Evolutionary conservation across 2,113 vertebrate genomes (phyloP).

Genomic region (Zapus hudsonius): DNA sequence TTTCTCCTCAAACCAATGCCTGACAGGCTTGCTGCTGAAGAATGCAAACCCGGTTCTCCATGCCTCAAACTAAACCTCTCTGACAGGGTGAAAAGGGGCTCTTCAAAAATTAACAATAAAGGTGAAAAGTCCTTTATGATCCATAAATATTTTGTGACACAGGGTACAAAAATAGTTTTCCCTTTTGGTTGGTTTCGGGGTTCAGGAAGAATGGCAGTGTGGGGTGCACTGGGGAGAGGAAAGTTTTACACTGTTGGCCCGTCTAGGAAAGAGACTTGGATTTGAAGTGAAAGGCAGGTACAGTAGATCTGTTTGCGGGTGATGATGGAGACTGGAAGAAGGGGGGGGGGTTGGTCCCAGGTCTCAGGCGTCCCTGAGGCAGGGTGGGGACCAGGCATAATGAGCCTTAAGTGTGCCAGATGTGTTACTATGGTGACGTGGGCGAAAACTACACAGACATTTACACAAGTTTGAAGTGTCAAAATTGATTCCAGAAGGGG

Average conservation of each 20-base stretch:
- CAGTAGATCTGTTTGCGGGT: constrained; percentile 59
- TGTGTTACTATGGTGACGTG: constrained; percentile 84
- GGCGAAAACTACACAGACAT: constrained; percentile 87
- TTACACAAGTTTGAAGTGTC: constrained; percentile 85
- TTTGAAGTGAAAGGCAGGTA: constrained; percentile 63
- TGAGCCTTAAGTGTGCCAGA: constrained; percentile 74
- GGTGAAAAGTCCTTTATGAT: constrained; percentile 88
- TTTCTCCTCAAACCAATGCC: constrained; percentile 77
- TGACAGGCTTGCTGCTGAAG: constrained; percentile 79
- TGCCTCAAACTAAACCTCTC: constrained; percentile 88
- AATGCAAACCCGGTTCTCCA: constrained; percentile 81
- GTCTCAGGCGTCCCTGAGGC: not conserved
- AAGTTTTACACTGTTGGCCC: constrained; percentile 61
- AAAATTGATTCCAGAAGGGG: too few relatives aligned
- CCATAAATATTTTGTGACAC: constrained; percentile 92
- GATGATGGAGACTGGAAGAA: not conserved
- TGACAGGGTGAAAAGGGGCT: constrained; percentile 86
- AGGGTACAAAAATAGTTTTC: constrained; percentile 91
- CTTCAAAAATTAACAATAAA: constrained; percentile 89
- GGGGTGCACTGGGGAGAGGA: constrained; percentile 50
- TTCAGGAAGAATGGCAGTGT: constrained; percentile 84
- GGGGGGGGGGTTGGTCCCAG: not conserved
- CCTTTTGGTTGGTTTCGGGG: constrained; percentile 84
- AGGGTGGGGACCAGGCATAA: constrained; percentile 43
- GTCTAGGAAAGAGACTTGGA: constrained; percentile 69